A percentile compares a stretch with the other conserved stretches of the same genome.
phyloP scores from a whole-genome alignment of 2,797 vertebrate genomes.

The Alexandromys oeconomus region DNA sequence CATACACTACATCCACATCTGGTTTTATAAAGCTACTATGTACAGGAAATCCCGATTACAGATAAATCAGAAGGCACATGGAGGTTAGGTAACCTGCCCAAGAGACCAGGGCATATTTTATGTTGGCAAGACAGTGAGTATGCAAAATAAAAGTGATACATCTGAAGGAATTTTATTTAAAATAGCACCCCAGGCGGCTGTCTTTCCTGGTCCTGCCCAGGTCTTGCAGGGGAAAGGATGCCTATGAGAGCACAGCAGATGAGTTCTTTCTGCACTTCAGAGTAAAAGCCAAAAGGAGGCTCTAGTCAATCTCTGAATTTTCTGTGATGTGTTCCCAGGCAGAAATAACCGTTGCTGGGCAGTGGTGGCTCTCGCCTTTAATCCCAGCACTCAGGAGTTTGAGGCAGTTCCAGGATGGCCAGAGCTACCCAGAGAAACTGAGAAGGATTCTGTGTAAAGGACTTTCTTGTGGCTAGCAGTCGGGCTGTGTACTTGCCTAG shows the following conservation, averaged over 20 bases:
- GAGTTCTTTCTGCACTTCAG: neutral
- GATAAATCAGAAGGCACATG: constrained; percentile 1
- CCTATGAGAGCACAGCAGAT: neutral
- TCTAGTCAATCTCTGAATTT: neutral
- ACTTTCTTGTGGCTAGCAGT: neutral
- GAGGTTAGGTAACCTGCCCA: constrained; percentile 41
- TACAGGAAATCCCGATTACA: constrained; percentile 14
- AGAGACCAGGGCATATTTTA: neutral
- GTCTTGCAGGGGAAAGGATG: neutral
- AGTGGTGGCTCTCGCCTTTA: neutral
- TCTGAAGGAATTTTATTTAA: constrained; percentile 59
- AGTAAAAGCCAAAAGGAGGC: neutral
- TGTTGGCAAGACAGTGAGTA: neutral
- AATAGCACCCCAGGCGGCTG: neutral
- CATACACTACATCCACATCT: too few species aligned
- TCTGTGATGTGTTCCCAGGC: constrained; percentile 9
- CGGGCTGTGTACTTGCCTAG: neutral
- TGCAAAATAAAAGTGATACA: neutral
- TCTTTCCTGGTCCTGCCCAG: neutral
- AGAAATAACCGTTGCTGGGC: neutral
- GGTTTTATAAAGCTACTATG: neutral
- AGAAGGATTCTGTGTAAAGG: neutral
- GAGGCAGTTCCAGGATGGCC: neutral
- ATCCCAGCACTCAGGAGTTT: neutral
- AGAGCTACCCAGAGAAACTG: neutral